Base-by-base conservation (phyloP, 1,140 invertebrate genomes). In the Achroia grisella region DNA sequence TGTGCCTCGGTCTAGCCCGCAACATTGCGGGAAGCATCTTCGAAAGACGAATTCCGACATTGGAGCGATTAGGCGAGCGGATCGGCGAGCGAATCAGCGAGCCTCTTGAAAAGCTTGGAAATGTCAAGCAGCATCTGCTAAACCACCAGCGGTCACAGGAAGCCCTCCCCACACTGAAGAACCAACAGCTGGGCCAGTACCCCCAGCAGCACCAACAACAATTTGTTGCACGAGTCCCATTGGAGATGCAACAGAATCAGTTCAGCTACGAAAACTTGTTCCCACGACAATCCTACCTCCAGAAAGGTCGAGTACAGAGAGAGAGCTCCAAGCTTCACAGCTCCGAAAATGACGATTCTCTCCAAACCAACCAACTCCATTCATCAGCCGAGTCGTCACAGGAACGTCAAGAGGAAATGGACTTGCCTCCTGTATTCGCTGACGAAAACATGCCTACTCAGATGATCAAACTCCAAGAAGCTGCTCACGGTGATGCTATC, bases 1-100 rank as follows among this genome's bases (percentile, higher is more conserved):
- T 77, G 36, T 74, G 63, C 57, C 61, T 81, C 11, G 64, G 62
- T 12, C 57, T 80, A 37, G 61, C 62, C 42, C 58, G 59, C 51
- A 45, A 57, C 30, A 50, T 54, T 30, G 43, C 63, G n/a, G 73
- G 53, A 41, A 71, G 58, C 49, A 74, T 83, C 58, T 75, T 81
- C 61, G 61, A 53, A 1, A 53, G 65, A 52, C 14, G 15, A 37
- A 53, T 45, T 6, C 55, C 44, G 10, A 48, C 46, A 4, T 11
- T 56, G 48, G 56, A 65, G 32, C 42, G 36, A 36, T 41, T 60
- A 32, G 54, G 62, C 12, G 48, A 72, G 17, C 48, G 54, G 8
- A 9, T 3, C 27, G 8, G 28, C 29, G n/a, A 27, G 12, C n/a
- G n/a, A n/a, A n/a, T n/a, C n/a, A n/a, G n/a, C n/a, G n/a, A n/a